phyloP scores from a whole-genome alignment of 1,140 invertebrate genomes.

The Temnothorax curvispinosus region DNA sequence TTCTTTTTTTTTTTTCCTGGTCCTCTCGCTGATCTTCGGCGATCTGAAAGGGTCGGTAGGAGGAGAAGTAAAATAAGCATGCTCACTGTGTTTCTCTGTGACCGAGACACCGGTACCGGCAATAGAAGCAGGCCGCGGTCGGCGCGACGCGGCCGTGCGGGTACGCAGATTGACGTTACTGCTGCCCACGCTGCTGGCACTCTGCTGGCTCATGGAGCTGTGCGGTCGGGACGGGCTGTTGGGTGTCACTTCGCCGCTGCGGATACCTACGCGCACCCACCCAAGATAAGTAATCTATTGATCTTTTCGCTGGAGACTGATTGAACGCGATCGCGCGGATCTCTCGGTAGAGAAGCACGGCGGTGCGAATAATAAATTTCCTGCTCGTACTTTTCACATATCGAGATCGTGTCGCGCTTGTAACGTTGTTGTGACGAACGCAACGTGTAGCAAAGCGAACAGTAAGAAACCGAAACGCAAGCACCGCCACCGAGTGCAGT shows the following conservation, averaged over 20 bases:
- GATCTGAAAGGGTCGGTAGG: constrained; percentile 14
- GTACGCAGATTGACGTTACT: constrained; percentile 87
- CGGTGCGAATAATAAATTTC: constrained; percentile 25
- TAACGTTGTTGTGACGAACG: constrained; percentile 3
- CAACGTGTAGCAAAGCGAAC: constrained; percentile 38
- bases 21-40: not conserved
- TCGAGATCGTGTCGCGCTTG: constrained; percentile 26
- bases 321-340: constrained; percentile 57
- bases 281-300: constrained; percentile 75
- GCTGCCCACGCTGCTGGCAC: constrained; percentile 87
- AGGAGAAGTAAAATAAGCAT: constrained; percentile 71
- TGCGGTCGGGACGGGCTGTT: constrained; percentile 92
- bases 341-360: constrained; percentile 8
- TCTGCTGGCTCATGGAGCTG: constrained; percentile 92
- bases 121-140: constrained; percentile 93
- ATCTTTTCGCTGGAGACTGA: constrained; percentile 50
- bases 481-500: constrained; percentile 48
- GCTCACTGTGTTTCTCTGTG: constrained; percentile 86
- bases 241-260: constrained; percentile 91
- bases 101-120: constrained; percentile 93
- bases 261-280: constrained; percentile 85
- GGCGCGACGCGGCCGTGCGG: constrained; percentile 87
- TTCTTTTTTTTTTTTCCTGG: not conserved
- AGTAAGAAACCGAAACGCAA: constrained; percentile 43
- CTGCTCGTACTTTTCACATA: not conserved